Percentiles rank a stretch among this genome's conserved stretches.
These are phyloP conservation scores for Venusia cambrica DNA, from an alignment of 2,888 invertebrate species.

Conservation along the genomic window DNA sequence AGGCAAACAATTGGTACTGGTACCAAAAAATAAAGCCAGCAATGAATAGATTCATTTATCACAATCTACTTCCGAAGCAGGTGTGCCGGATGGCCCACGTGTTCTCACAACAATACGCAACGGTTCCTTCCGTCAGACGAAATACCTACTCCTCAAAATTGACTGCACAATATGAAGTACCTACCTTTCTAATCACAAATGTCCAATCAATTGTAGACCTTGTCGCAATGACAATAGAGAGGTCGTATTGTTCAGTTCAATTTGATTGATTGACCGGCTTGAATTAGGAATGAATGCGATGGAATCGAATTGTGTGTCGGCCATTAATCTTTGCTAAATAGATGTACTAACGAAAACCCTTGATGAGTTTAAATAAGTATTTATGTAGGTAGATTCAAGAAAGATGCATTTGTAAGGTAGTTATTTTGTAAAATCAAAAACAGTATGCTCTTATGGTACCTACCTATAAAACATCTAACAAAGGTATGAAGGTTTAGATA, in stretches of 20 bases:
- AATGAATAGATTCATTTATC: slow-evolving; percentile 45
- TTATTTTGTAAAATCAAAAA: too few relatives aligned
- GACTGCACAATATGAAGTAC: slow-evolving; percentile 25
- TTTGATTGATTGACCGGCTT: slow-evolving; percentile 56
- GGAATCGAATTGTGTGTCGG: slow-evolving; percentile 41
- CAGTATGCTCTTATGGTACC: too few relatives aligned
- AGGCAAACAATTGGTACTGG: slow-evolving; percentile 8
- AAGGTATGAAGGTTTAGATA: too few relatives aligned
- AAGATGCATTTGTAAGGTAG: too few relatives aligned
- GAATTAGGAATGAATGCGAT: slow-evolving; percentile 46
- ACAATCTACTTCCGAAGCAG: slow-evolving; percentile 48
- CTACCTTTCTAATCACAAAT: slow-evolving; percentile 7
- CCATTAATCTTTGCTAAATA: slow-evolving; percentile 49
- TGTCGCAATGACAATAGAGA: slow-evolving; percentile 15
- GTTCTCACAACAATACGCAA: slow-evolving; percentile 42
- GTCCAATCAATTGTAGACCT: slow-evolving; percentile 9
- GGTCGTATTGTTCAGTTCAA: slow-evolving; percentile 25
- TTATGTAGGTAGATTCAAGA: too few relatives aligned
- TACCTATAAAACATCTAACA: too few relatives aligned
- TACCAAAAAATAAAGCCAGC: slow-evolving; percentile 36
- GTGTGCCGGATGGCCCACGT: slow-evolving; percentile 60
- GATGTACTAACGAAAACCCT: slow-evolving; percentile 36
- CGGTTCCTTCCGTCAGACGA: slow-evolving; percentile 53
- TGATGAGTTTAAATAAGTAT: slow-evolving; percentile 26
- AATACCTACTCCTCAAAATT: slow-evolving; percentile 30